Base-by-base conservation (phyloP, 2,113 vertebrate genomes). In the Ancistrus triradiatus region DNA sequence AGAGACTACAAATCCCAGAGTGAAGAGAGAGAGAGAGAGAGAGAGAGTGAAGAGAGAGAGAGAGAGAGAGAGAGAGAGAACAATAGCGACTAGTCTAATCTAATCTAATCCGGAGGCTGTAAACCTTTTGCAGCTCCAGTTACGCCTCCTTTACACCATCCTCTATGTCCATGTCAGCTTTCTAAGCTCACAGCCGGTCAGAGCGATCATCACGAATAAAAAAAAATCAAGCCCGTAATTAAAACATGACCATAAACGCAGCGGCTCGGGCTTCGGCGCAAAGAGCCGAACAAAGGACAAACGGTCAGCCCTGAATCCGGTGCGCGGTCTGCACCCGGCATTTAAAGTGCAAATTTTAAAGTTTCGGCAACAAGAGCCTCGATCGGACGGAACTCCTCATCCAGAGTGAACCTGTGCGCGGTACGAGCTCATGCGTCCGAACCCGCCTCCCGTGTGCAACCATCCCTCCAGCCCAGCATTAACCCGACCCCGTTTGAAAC, bases 1-100 rank as follows among this genome's bases (percentile, higher is more conserved):
- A 72, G 76, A 74, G 43, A 82, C 78, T 79, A 70, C 80, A 80
- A 80, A 43, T 79, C 75, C 79, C 80, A 58, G 61, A 17, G 35
- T 46, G 33, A 72, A 68, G n/a, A 25, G 43, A 63, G 47, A 42
- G 18, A 77, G 76, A 74, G 62, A 62, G 70, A 70, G 46, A 24
- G 61, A 44, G 24, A 33, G 50, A 43, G 63, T 51, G 70, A 68
- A 59, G 46, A 18, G 21, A 59, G 64, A 73, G 66, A 69, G 52
- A 42, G 75, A 72, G 78, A 65, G 21, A 25, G 60, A 38, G 55
- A 22, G 66, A 60, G 27, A 51, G 51, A 28, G 60, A 69, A 74
- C 72, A 74, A 74, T 69, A 74, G 72, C 49, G 61, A 49, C 52
- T 22, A 49, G 43, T 47, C 50, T 43, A 42, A 14, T 42, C 38